Percentiles rank a stretch among this genome's conserved stretches.
Evolutionary conservation across 2,797 vertebrate genomes (phyloP).

Genomic region (Babyrousa celebensis): DNA sequence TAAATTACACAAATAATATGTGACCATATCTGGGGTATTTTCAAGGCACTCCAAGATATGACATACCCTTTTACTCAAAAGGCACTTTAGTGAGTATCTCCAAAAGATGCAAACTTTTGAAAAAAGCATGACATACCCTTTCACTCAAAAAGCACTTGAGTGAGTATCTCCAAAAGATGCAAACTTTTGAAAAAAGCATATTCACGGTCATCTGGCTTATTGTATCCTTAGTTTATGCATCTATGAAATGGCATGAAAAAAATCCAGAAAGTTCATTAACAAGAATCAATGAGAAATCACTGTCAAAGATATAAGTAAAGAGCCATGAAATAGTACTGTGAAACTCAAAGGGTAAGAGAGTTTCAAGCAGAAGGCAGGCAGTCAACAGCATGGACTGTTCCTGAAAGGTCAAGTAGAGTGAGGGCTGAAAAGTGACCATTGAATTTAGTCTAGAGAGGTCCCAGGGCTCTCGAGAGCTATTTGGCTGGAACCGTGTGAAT

Average conservation of each 20-base stretch:
- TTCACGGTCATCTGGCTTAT: not conserved
- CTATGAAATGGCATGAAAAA: conserved; percentile 13
- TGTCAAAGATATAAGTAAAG: not conserved
- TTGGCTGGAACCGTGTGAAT: not conserved
- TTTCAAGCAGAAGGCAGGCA: not conserved
- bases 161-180: conserved; percentile 19
- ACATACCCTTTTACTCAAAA: conserved; percentile 34
- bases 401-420: not conserved
- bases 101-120: conserved; percentile 41
- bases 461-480: not conserved
- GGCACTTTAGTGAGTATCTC: not conserved
- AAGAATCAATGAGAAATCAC: not conserved
- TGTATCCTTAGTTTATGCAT: not conserved
- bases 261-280: not conserved
- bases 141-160: not conserved
- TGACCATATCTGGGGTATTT: conserved; percentile 39
- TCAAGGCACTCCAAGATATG: conserved; percentile 18
- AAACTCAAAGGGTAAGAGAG: not conserved
- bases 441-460: not conserved
- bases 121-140: too few species aligned
- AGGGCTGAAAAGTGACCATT: not conserved
- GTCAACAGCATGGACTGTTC: not conserved
- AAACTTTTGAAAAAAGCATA: conserved; percentile 15
- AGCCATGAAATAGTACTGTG: not conserved
- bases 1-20: not conserved